A percentile compares a stretch with the other conserved stretches of the same genome.
Evolutionary conservation across 2,797 vertebrate species (phyloP).

Genomic region (Orestias chungarensis): DNA sequence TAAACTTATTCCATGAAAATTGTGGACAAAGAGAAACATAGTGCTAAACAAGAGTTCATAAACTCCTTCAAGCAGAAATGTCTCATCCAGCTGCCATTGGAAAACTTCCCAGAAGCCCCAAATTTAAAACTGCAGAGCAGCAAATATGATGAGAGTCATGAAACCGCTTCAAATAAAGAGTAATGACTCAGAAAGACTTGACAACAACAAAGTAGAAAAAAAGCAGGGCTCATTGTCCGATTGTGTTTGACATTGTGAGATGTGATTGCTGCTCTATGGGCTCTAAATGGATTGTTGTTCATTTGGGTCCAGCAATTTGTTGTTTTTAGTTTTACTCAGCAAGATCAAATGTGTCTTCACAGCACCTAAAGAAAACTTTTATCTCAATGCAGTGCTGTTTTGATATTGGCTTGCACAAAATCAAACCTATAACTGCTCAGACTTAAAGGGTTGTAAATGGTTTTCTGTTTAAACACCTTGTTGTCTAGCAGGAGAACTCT

Average conservation of each 20-base stretch:
- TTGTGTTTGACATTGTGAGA: slow-evolving; percentile 20
- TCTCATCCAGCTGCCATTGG: background rate
- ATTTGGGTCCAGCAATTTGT: slow-evolving; percentile 20
- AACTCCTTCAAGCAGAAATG: background rate
- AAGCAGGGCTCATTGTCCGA: slow-evolving; percentile 9
- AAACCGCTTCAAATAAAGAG: slow-evolving; percentile 42
- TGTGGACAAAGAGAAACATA: background rate
- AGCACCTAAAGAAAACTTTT: background rate
- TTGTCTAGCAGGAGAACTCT: background rate
- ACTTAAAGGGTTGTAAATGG: background rate
- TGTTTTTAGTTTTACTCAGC: slow-evolving; percentile 11
- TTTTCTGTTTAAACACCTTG: background rate
- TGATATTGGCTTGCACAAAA: background rate
- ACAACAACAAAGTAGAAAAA: slow-evolving; percentile 20
- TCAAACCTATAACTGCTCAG: background rate
- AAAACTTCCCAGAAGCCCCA: slow-evolving; percentile 1
- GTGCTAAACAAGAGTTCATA: background rate
- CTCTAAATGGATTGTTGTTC: slow-evolving; percentile 34
- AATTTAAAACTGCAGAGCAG: slow-evolving; percentile 12
- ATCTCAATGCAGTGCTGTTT: background rate
- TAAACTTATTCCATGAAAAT: background rate
- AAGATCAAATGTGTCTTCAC: slow-evolving; percentile 30
- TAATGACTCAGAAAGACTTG: slow-evolving; percentile 35
- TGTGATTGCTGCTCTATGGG: slow-evolving; percentile 29
- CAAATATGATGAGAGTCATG: slow-evolving; percentile 39